Evolutionary conservation across 2,888 invertebrate species (phyloP).

Genomic region (Zaprionus lineosus): DNA sequence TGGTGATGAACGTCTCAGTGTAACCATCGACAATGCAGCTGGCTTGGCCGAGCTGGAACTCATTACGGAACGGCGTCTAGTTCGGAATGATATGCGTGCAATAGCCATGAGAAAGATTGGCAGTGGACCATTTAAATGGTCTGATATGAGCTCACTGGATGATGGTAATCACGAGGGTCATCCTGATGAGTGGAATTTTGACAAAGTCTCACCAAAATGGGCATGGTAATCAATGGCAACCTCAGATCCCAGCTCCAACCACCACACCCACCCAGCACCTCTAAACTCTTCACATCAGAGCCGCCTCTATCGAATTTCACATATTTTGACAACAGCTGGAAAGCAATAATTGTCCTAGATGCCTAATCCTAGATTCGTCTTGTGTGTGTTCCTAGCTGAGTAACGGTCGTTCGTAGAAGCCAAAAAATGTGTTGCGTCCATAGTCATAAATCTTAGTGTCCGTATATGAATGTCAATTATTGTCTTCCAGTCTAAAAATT

Average conservation of each 20-base stretch:
- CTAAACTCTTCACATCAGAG: slow-evolving; percentile 4
- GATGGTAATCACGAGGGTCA: slow-evolving; percentile 80
- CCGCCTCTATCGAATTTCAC: slow-evolving; percentile 56
- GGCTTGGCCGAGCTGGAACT: slow-evolving; percentile 80
- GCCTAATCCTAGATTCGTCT: slow-evolving; percentile 23
- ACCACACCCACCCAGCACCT: background rate
- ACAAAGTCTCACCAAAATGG: slow-evolving; percentile 81
- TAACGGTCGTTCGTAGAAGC: slow-evolving; percentile 27
- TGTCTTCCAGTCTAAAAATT: slow-evolving; percentile 56
- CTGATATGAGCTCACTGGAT: slow-evolving; percentile 68
- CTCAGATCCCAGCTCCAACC: background rate
- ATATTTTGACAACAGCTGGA: slow-evolving; percentile 26
- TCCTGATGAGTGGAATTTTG: slow-evolving; percentile 82
- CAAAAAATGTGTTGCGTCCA: slow-evolving; percentile 61
- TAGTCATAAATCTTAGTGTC: slow-evolving; percentile 50
- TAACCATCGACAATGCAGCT: slow-evolving; percentile 77
- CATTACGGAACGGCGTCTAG: slow-evolving; percentile 79
- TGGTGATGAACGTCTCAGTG: slow-evolving; percentile 75
- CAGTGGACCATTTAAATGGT: slow-evolving; percentile 82
- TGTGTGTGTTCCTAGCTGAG: slow-evolving; percentile 61
- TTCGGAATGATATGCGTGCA: slow-evolving; percentile 81
- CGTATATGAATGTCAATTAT: slow-evolving; percentile 41
- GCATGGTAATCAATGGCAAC: slow-evolving; percentile 72
- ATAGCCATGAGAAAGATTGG: slow-evolving; percentile 72
- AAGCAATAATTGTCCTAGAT: slow-evolving; percentile 41